Base-by-base conservation (phyloP, 2,888 invertebrate genomes). In the Apoderus coryli region DNA sequence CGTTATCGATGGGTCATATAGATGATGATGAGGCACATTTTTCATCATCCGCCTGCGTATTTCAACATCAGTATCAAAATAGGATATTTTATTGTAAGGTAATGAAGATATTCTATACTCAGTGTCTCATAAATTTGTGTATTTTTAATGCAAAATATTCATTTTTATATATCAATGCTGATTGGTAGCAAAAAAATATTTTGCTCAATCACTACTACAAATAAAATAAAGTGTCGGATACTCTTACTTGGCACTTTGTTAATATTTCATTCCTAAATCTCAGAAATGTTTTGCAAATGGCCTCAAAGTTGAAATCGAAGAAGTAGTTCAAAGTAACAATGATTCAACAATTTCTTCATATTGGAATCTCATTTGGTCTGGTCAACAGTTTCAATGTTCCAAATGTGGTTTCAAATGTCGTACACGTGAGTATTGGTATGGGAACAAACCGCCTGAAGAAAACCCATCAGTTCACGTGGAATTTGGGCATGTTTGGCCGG, bases 381-480 rank as follows among this genome's bases (percentile, higher is more conserved):
- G 82, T 48, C 76, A 76, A 47, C 69, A 77, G 2, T 69, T 84
- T 34, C 78, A 80, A 47, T 85, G 84, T 55, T 68, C 69, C 9
- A 66, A 69, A 44, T 82, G 77, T 55, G 77, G 78, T 1, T 69
- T 76, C 40, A 75, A 78, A 37, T 70, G 67, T 45, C 64, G 77
- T 24, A 76, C 77, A 44, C 64, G 81, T 13, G 73, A 82, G 49
- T 76, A 74, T 52, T 85, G 82, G 84, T 81, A 73, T 51, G 81
- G 80, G 4, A 82, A 84, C 48, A 71, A 72, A 43, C 67, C 71
- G 36, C 77, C 80, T 1, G 78, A 77, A 50, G 70, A 73, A 37
- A 57, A 63, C 14, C n/a, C n/a, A n/a, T 73, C 72, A 7, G 76
- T 80, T 9, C 57, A 69, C 34, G 63, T 67, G 4, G 75, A 77